Conservation (phyloP, 2,888 invertebrate genomes). For the Drosophila helvetica region DNA sequence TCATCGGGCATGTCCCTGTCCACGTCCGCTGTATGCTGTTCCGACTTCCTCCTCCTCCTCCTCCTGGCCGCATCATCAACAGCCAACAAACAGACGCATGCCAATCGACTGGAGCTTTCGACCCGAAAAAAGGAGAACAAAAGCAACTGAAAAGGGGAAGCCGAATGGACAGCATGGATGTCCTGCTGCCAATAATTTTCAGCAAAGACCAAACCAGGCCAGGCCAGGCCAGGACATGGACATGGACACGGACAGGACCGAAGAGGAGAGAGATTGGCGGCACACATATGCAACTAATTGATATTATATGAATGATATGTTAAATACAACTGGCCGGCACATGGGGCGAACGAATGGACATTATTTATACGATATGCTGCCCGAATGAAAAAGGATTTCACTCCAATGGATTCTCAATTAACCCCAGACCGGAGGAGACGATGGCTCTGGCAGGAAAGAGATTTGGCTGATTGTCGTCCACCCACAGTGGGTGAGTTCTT, state of each 20-base stretch:
- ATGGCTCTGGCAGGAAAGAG: background rate
- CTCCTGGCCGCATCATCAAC: conserved; percentile 33
- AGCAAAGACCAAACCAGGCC: conserved; percentile 30
- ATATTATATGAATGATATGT: conserved; percentile 78
- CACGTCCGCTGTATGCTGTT: conserved; percentile 17
- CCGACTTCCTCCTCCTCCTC: conserved; percentile 25
- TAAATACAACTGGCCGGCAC: conserved; percentile 61
- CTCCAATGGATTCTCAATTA: conserved; percentile 56
- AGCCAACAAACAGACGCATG: conserved; percentile 60
- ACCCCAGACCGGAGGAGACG: conserved; percentile 11
- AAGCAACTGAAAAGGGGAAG: conserved; percentile 3
- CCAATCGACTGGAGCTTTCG: conserved; percentile 63
- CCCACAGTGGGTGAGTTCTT: background rate
- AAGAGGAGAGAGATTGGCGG: conserved; percentile 21
- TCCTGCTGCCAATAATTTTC: conserved; percentile 65
- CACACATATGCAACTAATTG: conserved; percentile 74
- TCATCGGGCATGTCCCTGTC: conserved; percentile 35
- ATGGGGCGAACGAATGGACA: conserved; percentile 49
- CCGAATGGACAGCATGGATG: conserved; percentile 41
- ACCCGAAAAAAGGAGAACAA: conserved; percentile 31
- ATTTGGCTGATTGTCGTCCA: background rate
- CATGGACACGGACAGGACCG: conserved; percentile 6
- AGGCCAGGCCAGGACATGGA: conserved; percentile 11
- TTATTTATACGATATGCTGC: conserved; percentile 52
- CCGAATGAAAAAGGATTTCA: conserved; percentile 33